phyloP scores from a whole-genome alignment of 2,797 vertebrate species.

The Thamnophis elegans region DNA sequence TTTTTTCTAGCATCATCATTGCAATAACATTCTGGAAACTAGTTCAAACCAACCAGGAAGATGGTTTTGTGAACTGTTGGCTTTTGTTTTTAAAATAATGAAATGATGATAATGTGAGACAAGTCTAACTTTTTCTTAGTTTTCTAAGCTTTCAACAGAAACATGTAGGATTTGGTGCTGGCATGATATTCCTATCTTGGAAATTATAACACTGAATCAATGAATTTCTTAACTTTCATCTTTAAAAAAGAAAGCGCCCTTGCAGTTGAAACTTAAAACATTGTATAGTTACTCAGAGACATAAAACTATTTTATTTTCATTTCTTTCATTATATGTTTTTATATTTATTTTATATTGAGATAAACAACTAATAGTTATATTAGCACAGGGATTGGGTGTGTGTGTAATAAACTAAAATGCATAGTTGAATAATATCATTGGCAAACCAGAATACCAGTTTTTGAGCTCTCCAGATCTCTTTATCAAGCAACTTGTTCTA shows the following conservation, averaged over 20 bases:
- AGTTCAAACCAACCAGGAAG: background rate
- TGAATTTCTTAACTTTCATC: background rate
- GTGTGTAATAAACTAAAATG: background rate
- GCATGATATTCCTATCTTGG: background rate
- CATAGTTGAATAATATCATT: background rate
- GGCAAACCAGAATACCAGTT: background rate
- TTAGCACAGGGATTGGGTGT: background rate
- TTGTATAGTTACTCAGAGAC: background rate
- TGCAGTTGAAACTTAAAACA: background rate
- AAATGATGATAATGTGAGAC: background rate
- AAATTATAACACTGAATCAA: background rate
- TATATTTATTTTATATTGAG: background rate
- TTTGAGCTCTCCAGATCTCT: background rate
- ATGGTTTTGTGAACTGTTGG: background rate
- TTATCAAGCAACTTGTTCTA: background rate
- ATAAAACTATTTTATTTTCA: background rate
- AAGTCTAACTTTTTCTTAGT: background rate
- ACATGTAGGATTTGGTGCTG: background rate
- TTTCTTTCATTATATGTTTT: background rate
- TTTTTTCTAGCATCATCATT: background rate
- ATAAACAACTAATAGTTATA: background rate
- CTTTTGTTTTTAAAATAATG: background rate
- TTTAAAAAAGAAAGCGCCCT: background rate
- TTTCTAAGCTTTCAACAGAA: background rate
- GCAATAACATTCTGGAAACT: conserved; percentile 30